Conservation (phyloP, 2,888 invertebrate genomes). For the Ischnus inquisitorius region DNA sequence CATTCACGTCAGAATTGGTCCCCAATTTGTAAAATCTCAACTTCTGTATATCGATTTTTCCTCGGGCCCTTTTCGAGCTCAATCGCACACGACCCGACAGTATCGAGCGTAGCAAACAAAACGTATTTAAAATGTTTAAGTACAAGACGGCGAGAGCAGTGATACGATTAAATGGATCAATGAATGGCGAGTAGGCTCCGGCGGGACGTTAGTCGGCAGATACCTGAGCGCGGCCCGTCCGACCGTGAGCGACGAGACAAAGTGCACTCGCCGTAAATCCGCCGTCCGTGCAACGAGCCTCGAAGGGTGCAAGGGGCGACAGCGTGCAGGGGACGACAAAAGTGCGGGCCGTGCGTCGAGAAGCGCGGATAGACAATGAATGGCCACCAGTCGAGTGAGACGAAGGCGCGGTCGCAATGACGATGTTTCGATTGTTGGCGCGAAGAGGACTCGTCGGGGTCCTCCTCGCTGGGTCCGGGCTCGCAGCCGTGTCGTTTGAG, state of each 20-base stretch:
- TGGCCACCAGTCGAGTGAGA: slow-evolving; percentile 55
- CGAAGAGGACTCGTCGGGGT: background rate
- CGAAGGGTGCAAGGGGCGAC: slow-evolving; percentile 21
- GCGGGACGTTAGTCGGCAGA: background rate
- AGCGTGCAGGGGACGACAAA: slow-evolving; percentile 41
- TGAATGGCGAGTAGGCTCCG: background rate
- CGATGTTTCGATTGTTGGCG: slow-evolving; percentile 50
- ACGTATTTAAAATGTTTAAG: background rate
- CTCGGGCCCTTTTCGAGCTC: too few relatives aligned
- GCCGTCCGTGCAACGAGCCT: slow-evolving; percentile 30
- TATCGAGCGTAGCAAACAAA: too few relatives aligned
- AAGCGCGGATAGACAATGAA: slow-evolving; percentile 21
- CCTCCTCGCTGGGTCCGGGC: background rate
- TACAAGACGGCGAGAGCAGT: background rate
- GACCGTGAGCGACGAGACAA: background rate
- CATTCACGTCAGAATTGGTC: too few relatives aligned
- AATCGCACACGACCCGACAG: too few relatives aligned
- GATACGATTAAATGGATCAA: background rate
- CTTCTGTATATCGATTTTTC: too few relatives aligned
- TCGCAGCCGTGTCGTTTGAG: slow-evolving; percentile 20
- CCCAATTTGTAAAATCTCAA: too few relatives aligned
- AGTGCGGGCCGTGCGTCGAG: slow-evolving; percentile 19
- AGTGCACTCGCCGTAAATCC: background rate
- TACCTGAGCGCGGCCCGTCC: slow-evolving; percentile 18
- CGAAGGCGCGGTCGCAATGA: slow-evolving; percentile 49